Percentiles rank a stretch among this genome's conserved stretches.
Conservation (phyloP, 2,888 invertebrate species). For the Melinaea marsaeus region DNA sequence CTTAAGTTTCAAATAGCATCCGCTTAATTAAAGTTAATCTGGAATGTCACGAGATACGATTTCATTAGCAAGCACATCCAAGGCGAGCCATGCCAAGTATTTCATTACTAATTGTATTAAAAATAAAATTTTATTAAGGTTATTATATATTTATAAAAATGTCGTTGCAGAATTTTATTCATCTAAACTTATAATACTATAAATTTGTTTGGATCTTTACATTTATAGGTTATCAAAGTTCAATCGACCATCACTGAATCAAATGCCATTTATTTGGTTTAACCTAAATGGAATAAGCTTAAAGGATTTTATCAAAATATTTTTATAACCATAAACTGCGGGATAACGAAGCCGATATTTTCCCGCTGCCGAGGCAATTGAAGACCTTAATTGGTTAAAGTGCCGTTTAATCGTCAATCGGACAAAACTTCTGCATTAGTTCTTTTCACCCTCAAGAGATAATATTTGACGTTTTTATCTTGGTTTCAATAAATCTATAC, state of each 20-base stretch:
- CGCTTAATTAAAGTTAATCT: constrained; percentile 74
- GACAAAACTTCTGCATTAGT: constrained; percentile 21
- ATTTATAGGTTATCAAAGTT: constrained; percentile 1
- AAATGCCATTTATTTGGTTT: constrained; percentile 1
- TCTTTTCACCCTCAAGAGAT: constrained; percentile 16
- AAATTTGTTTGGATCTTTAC: not conserved
- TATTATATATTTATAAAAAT: not conserved
- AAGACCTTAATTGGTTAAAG: constrained; percentile 11
- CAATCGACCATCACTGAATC: not conserved
- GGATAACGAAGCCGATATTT: constrained; percentile 4
- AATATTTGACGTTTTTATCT: constrained; percentile 4
- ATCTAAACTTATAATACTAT: not conserved
- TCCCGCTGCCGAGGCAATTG: constrained; percentile 1
- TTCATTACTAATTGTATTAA: not conserved
- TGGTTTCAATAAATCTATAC: constrained; percentile 18
- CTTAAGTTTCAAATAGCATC: constrained; percentile 67
- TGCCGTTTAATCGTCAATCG: constrained; percentile 13
- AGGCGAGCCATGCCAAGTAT: constrained; percentile 16
- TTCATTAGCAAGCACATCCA: constrained; percentile 60
- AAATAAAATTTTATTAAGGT: not conserved
- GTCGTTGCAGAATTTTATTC: not conserved
- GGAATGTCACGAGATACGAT: constrained; percentile 62
- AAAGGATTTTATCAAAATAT: constrained; percentile 12
- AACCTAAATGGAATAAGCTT: constrained; percentile 11
- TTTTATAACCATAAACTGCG: constrained; percentile 10